A percentile compares a stretch with the other conserved stretches of the same genome.
phyloP scores from a whole-genome alignment of 2,797 vertebrate genomes.

The Pachyuromys duprasi region DNA sequence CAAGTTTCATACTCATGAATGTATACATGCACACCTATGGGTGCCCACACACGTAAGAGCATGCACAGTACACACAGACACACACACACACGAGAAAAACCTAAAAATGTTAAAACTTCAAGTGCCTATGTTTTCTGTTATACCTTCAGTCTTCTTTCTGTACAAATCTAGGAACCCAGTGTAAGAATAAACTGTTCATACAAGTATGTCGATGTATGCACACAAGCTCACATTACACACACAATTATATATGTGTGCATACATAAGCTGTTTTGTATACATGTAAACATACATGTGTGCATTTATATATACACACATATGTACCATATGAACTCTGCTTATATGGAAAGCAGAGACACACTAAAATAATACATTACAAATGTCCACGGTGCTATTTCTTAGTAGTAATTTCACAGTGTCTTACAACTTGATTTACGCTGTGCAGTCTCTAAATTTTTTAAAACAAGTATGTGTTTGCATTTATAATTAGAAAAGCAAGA shows the following conservation, averaged over 20 bases:
- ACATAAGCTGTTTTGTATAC: neutral
- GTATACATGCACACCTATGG: neutral
- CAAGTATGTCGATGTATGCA: neutral
- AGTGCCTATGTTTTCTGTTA: neutral
- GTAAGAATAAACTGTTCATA: slow-evolving; percentile 9
- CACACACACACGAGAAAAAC: neutral
- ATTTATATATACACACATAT: neutral
- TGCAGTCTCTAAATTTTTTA: slow-evolving; percentile 2
- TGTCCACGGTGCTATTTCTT: neutral
- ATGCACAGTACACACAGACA: neutral
- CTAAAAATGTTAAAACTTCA: neutral
- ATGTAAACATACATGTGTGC: neutral
- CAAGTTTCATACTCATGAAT: neutral
- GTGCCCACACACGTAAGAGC: neutral
- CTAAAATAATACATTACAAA: neutral
- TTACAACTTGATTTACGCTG: neutral
- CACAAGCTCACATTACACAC: neutral
- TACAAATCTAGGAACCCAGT: neutral
- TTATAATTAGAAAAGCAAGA: slow-evolving; percentile 9
- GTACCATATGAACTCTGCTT: neutral
- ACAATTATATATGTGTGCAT: neutral
- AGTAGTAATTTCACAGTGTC: neutral
- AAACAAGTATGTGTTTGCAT: slow-evolving; percentile 7
- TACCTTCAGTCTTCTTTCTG: neutral
- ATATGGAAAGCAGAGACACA: neutral